Conservation (phyloP, 1,140 invertebrate species). For the Pseudomyrmex cubaensis region DNA sequence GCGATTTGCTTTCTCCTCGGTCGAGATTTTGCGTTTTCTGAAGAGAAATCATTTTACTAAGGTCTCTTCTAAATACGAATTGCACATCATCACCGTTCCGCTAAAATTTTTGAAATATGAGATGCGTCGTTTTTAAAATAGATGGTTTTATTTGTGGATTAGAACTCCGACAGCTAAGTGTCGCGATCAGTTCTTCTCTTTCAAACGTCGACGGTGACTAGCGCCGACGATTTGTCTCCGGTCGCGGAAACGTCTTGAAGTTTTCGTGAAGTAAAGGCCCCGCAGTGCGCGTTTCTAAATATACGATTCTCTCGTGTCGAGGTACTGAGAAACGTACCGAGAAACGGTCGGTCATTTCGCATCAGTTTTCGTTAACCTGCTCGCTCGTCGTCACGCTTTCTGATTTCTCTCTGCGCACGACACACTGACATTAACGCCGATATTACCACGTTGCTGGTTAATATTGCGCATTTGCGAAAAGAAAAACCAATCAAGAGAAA, state of each 20-base stretch:
- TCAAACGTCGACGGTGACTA: constrained; percentile 46
- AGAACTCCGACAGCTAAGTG: constrained; percentile 48
- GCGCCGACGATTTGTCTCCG: constrained; percentile 57
- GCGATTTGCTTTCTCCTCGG: no score
- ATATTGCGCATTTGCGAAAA: constrained; percentile 2
- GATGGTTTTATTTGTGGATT: constrained; percentile 50
- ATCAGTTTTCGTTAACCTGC: constrained; percentile 56
- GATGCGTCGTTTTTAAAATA: constrained; percentile 57
- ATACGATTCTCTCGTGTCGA: constrained; percentile 37
- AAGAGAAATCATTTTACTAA: not conserved
- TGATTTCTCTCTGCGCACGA: constrained; percentile 20
- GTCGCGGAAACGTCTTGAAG: constrained; percentile 47
- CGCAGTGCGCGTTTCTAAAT: constrained; percentile 34
- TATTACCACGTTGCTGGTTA: not conserved
- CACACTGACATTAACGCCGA: constrained; percentile 2
- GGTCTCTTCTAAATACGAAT: not conserved
- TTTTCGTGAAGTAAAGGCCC: constrained; percentile 48
- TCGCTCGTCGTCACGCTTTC: constrained; percentile 51
- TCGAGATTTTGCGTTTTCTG: not conserved
- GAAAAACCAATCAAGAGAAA: not conserved
- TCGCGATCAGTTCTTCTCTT: constrained; percentile 53
- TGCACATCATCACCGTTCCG: constrained; percentile 1
- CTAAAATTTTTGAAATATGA: constrained; percentile 59
- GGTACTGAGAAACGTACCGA: constrained; percentile 20
- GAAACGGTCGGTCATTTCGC: constrained; percentile 46